A percentile compares a stretch with the other conserved stretches of the same genome.
Evolutionary conservation across 2,797 vertebrate species (phyloP).

Genomic region (Tympanoctomys barrerae): DNA sequence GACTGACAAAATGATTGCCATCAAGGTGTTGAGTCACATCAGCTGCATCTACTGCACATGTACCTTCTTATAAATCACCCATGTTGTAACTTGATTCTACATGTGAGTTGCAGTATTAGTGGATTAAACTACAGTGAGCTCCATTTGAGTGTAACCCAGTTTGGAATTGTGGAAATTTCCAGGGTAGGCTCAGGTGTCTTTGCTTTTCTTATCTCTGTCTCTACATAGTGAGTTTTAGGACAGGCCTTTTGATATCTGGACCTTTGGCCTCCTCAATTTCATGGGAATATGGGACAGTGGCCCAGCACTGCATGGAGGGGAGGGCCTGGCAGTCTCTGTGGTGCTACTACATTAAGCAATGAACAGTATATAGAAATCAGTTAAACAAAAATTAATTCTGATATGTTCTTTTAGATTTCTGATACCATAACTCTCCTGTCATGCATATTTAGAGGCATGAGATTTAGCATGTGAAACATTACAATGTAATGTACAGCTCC

Average conservation of each 20-base stretch:
- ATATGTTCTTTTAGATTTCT: not conserved
- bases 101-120: not conserved
- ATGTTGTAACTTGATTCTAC: not conserved
- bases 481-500: not conserved
- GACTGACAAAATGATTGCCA: not conserved
- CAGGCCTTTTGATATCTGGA: not conserved
- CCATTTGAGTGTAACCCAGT: not conserved
- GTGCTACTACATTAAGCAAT: not conserved
- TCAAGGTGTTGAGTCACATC: not conserved
- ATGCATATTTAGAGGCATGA: not conserved
- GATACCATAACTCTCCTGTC: not conserved
- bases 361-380: not conserved
- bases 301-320: not conserved
- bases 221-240: not conserved
- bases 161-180: not conserved
- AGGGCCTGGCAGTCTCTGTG: not conserved
- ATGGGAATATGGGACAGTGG: not conserved
- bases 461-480: not conserved
- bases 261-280: not conserved
- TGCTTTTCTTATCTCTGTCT: not conserved
- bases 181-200: not conserved
- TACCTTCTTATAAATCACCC: not conserved
- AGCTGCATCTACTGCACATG: not conserved
- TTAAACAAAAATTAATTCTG: conserved; percentile 41
- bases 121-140: not conserved